phyloP scores from a whole-genome alignment of 2,113 vertebrate genomes.

The Bucco capensis region DNA sequence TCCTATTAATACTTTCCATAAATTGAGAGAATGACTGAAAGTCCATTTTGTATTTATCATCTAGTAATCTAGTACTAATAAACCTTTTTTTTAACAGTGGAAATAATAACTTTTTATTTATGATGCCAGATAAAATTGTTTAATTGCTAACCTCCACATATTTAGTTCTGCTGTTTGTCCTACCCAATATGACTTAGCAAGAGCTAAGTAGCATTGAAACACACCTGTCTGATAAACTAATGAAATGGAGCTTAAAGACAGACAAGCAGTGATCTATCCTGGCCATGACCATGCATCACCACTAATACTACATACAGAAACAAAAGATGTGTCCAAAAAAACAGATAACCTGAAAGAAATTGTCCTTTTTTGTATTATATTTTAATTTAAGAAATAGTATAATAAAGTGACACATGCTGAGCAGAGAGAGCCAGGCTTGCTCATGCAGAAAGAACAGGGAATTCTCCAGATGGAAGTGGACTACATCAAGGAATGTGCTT shows the following conservation, averaged over 20 bases:
- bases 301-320: neutral
- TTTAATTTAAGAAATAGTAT: neutral
- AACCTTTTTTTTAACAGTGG: neutral
- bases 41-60: neutral
- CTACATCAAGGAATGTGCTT: fast-evolving
- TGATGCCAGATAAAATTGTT: neutral
- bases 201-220: neutral
- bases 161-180: neutral
- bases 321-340: neutral
- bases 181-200: neutral
- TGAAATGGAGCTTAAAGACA: neutral
- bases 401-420: neutral
- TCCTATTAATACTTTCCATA: neutral
- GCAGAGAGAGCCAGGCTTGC: neutral
- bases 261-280: neutral
- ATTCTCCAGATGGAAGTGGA: neutral
- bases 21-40: neutral
- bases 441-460: neutral
- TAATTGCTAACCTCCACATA: neutral
- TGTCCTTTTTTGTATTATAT: too few relatives aligned
- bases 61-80: neutral
- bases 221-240: neutral
- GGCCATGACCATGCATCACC: neutral
- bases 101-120: neutral
- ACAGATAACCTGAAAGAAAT: neutral